Percentiles rank a stretch among this genome's conserved stretches.
These are phyloP conservation scores for Orthonychiurus folsomi DNA, from an alignment of 2,888 invertebrate genomes.

Conservation along the genomic window DNA sequence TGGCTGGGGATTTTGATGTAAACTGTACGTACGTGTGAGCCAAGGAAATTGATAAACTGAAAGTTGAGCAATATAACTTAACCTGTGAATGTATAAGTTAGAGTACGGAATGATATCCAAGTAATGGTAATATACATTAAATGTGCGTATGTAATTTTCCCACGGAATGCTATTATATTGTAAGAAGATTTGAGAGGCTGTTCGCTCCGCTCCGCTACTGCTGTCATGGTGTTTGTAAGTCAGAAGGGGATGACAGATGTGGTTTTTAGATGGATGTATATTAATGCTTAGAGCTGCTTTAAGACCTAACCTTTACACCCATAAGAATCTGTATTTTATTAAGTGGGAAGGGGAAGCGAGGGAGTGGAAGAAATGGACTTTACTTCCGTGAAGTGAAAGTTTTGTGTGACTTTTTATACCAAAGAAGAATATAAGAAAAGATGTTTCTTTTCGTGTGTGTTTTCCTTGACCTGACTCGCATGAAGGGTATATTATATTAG, in stretches of 20 bases:
- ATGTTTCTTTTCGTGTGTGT: constrained; percentile 20
- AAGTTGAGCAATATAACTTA: neutral
- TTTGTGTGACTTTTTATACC: constrained; percentile 24
- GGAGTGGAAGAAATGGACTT: constrained; percentile 1
- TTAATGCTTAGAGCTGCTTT: neutral
- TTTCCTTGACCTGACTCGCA: no score
- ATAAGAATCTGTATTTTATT: neutral
- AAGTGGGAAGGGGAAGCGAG: neutral
- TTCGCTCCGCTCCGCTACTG: no score
- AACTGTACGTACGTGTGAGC: no score
- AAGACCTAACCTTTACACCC: no score
- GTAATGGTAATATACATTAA: no score
- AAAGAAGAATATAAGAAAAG: constrained; percentile 22
- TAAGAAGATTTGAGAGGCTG: no score
- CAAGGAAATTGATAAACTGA: neutral
- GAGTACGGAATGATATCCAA: no score
- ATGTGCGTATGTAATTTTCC: neutral
- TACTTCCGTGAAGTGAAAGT: constrained; percentile 8
- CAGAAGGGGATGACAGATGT: neutral
- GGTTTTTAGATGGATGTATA: neutral
- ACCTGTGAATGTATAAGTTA: no score
- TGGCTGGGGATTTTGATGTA: no score
- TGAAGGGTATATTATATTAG: no score
- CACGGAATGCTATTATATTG: no score
- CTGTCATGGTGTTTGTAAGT: neutral